Conservation (phyloP, 2,113 vertebrate species). For the Aviceda subcristata region DNA sequence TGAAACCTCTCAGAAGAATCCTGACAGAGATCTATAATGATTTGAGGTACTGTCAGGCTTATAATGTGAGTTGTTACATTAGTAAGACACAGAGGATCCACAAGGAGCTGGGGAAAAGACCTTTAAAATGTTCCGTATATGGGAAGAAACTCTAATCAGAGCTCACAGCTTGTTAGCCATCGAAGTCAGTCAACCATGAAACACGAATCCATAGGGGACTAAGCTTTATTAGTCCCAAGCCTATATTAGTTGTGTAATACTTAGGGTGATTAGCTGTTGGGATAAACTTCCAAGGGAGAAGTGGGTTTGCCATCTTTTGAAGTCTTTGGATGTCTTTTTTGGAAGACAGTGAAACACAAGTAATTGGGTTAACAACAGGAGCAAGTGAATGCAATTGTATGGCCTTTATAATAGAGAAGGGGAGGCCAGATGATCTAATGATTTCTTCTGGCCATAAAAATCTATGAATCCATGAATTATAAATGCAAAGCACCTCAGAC, state of each 20-base stretch:
- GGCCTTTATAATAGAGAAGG: neutral
- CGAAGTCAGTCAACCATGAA: constrained; percentile 38
- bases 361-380: constrained; percentile 58
- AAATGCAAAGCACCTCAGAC: neutral
- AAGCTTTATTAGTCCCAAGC: constrained; percentile 60
- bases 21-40: neutral
- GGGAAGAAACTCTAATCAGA: constrained; percentile 49
- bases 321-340: constrained; percentile 60
- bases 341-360: constrained; percentile 51
- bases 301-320: constrained; percentile 40
- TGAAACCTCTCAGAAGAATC: neutral
- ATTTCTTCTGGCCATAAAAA: constrained; percentile 32
- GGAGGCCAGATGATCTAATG: neutral
- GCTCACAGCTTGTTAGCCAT: constrained; percentile 60
- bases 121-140: neutral
- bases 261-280: constrained; percentile 55
- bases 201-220: constrained; percentile 50
- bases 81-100: neutral
- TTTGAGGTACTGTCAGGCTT: neutral
- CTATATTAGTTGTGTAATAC: constrained; percentile 42
- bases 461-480: neutral
- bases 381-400: constrained; percentile 9
- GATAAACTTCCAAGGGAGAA: constrained; percentile 56
- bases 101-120: neutral
- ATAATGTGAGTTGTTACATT: neutral